Percentiles rank a stretch among this genome's conserved stretches.
These are phyloP conservation scores for Drosophila santomea DNA, from an alignment of 1,140 invertebrate species.

Conservation along the genomic window DNA sequence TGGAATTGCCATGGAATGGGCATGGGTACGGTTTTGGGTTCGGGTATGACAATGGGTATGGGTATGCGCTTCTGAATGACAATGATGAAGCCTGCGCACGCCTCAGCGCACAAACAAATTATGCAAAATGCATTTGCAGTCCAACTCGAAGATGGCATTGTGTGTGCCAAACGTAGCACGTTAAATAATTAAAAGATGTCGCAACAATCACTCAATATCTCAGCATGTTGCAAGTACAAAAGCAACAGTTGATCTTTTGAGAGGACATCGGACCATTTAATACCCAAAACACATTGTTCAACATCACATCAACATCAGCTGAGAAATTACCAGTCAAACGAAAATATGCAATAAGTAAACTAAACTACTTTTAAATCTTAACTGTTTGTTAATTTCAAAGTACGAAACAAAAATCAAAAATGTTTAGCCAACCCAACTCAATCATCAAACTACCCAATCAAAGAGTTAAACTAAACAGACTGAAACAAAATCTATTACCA, in stretches of 20 bases:
- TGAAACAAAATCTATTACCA: conserved; percentile 38
- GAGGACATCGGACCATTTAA: not conserved
- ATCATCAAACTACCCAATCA: not conserved
- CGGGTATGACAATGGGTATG: not conserved
- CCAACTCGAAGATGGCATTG: conserved; percentile 35
- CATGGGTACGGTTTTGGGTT: not conserved
- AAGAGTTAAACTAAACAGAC: not conserved
- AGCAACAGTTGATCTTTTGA: not conserved
- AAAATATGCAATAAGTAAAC: no score
- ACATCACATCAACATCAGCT: no score
- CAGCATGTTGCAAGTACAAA: not conserved
- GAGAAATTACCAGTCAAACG: no score
- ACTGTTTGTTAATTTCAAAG: not conserved
- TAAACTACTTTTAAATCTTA: not conserved
- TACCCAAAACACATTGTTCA: not conserved
- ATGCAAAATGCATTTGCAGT: conserved; percentile 75
- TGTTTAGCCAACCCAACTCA: no score
- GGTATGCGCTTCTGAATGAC: conserved; percentile 6
- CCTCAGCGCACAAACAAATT: conserved; percentile 75
- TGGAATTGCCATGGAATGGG: no score
- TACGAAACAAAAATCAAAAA: not conserved
- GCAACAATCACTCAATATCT: conserved; percentile 35
- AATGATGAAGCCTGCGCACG: conserved; percentile 48
- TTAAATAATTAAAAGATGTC: conserved; percentile 74
- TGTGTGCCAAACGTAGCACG: conserved; percentile 52